Conservation (phyloP, 37 sponge, comb jelly and placozoan genomes). For the Tethya wilhelma region DNA sequence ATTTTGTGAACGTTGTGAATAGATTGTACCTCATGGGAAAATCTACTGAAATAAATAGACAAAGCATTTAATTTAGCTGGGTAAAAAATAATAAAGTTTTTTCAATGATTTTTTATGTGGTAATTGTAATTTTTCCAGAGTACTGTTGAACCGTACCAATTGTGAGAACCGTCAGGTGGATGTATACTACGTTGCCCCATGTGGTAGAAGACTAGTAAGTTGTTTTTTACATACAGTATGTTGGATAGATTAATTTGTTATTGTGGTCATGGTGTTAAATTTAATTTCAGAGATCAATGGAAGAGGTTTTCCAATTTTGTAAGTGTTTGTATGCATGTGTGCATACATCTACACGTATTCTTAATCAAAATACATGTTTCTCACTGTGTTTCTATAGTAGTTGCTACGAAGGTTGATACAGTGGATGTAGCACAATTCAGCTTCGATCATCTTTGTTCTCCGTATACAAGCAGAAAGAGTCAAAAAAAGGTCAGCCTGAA, state of each 20-base stretch:
- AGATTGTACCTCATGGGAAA: no score
- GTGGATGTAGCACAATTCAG: conserved; percentile 20
- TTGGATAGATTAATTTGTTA: not conserved
- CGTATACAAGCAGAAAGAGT: not conserved
- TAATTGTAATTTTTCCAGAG: not conserved
- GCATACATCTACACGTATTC: not conserved
- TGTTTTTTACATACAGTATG: not conserved
- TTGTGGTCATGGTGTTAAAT: not conserved
- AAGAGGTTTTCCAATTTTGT: conserved; percentile 55
- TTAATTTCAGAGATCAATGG: conserved; percentile 46
- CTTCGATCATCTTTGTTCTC: conserved; percentile 34
- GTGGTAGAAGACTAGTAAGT: conserved; percentile 65
- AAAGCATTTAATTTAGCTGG: no score
- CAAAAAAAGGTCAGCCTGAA: not conserved
- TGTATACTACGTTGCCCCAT: conserved; percentile 62
- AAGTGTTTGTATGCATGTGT: no score
- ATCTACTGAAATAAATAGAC: no score
- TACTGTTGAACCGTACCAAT: not conserved
- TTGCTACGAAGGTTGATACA: not conserved
- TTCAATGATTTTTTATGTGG: not conserved
- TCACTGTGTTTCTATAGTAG: not conserved
- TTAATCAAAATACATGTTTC: not conserved
- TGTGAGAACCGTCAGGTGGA: not conserved
- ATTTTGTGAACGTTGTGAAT: no score
- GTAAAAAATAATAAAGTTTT: not conserved